Base-by-base conservation (phyloP, 1,140 invertebrate genomes). In the Formica selysi region DNA sequence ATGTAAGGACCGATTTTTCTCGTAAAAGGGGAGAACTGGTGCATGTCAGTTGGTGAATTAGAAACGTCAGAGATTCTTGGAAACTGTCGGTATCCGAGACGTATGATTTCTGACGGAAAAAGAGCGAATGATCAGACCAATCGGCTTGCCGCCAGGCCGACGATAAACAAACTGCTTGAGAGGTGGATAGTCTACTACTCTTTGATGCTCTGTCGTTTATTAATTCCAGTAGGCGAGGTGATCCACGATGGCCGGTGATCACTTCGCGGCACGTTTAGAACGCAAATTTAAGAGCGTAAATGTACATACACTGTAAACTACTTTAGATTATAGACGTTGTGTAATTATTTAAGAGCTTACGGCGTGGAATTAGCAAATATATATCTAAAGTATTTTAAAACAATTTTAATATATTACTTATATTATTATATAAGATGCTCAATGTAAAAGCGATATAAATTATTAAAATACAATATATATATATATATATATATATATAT, bases 161-260 rank as follows among this genome's bases (percentile, higher is more conserved):
- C 90, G 89, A 94, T 94, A 95, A 95, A 95, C 93, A 95, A 94
- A 94, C 93, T 91, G 65, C 70, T 80, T 73, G 85, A 87, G 89
- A 16, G 88, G 89, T 85, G 88, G 74, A 78, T 59, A 90, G 90
- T 89, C 90, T 89, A 87, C 81, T 86, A 87, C 90, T 91, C 94
- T 95, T 95, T 95, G 94, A 95, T 94, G 93, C 92, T 87, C 70
- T 79, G 90, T 90, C 92, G 90, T 93, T 95, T 94, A 95, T 95
- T 95, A 94, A 94, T 94, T 93, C 91, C 89, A 88, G 91, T 91
- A 89, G 86, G 92, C 93, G 91, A 93, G 86, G 91, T 6, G 81
- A 71, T 48, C 68, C 54, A 83, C 22, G 68, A 51, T 83, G 79
- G 68, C 36, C 68, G 54, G 13, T 29, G 68, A 83, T 74, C 41